Evolutionary conservation across 1,140 invertebrate species (phyloP).

Genomic region (Mizuhopecten yessoensis): DNA sequence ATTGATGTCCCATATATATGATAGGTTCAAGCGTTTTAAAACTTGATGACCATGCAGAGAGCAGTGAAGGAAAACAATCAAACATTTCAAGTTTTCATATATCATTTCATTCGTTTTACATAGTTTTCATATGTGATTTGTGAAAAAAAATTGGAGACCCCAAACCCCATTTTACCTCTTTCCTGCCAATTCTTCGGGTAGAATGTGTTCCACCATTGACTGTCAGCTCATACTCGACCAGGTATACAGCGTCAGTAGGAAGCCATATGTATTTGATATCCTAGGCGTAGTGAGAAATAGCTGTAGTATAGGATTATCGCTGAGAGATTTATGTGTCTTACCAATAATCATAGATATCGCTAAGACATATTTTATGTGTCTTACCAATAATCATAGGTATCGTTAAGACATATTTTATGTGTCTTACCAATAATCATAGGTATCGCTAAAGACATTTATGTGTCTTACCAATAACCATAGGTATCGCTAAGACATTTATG

Average conservation of each 20-base stretch:
- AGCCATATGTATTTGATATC: not conserved
- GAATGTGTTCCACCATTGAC: not conserved
- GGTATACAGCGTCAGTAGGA: not conserved
- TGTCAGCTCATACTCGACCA: not conserved
- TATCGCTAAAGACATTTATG: not conserved
- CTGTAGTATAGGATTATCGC: not conserved
- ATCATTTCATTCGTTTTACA: constrained; percentile 16
- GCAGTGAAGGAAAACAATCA: not conserved
- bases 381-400: not conserved
- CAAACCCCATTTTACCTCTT: constrained; percentile 36
- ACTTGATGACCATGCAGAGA: constrained; percentile 25
- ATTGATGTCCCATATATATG: not conserved
- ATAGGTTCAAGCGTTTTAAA: constrained; percentile 15
- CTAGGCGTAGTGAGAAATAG: too few species aligned
- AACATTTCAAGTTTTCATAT: constrained; percentile 26
- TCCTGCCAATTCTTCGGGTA: constrained; percentile 37
- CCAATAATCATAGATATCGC: not conserved
- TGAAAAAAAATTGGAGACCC: constrained; percentile 8
- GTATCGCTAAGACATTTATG: not conserved
- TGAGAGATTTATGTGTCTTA: not conserved
- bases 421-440: not conserved
- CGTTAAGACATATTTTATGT: not conserved
- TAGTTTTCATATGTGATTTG: constrained; percentile 29
- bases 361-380: not conserved
- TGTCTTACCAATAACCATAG: not conserved